Percentiles rank a stretch among this genome's conserved stretches.
Evolutionary conservation across 2,797 vertebrate species (phyloP).

Genomic region (Echiichthys vipera): DNA sequence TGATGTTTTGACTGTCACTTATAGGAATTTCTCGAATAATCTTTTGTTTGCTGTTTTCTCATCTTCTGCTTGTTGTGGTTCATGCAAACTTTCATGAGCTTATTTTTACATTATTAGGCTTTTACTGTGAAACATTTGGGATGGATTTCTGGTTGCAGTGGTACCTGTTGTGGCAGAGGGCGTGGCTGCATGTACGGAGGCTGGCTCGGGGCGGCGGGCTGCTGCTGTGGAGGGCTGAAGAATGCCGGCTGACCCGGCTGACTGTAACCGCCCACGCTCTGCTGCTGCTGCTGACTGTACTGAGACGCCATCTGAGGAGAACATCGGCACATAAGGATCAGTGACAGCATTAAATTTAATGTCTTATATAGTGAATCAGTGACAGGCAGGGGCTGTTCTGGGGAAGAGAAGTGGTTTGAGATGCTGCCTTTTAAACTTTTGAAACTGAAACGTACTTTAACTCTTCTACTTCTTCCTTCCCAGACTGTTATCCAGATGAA

Average conservation of each 20-base stretch:
- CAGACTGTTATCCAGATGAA: too few species aligned
- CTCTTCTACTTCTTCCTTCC: too few species aligned
- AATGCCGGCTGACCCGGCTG: slow-evolving; percentile 92
- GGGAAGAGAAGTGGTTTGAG: too few species aligned
- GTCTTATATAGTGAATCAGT: too few species aligned
- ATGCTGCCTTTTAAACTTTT: too few species aligned
- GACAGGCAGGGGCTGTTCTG: too few species aligned
- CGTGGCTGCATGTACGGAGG: slow-evolving; percentile 90
- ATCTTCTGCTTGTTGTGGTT: not conserved
- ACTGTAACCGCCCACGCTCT: slow-evolving; percentile 89
- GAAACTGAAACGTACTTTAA: too few species aligned
- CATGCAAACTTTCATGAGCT: not conserved
- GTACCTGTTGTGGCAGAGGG: slow-evolving; percentile 92
- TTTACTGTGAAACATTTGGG: not conserved
- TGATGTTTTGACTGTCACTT: too few species aligned
- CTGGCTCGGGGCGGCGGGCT: slow-evolving; percentile 89
- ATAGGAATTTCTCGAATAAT: too few species aligned
- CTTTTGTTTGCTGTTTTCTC: not conserved
- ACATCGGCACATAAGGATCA: not conserved
- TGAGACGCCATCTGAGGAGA: slow-evolving; percentile 89
- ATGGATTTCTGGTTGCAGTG: not conserved
- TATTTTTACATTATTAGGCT: not conserved
- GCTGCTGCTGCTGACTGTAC: slow-evolving; percentile 87
- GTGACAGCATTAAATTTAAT: too few species aligned
- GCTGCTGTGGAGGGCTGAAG: slow-evolving; percentile 91